Evolutionary conservation across 2,888 invertebrate species (phyloP), one percentile per base, ranked within the genome.

Genomic region (Cryptus viduatorius): DNA sequence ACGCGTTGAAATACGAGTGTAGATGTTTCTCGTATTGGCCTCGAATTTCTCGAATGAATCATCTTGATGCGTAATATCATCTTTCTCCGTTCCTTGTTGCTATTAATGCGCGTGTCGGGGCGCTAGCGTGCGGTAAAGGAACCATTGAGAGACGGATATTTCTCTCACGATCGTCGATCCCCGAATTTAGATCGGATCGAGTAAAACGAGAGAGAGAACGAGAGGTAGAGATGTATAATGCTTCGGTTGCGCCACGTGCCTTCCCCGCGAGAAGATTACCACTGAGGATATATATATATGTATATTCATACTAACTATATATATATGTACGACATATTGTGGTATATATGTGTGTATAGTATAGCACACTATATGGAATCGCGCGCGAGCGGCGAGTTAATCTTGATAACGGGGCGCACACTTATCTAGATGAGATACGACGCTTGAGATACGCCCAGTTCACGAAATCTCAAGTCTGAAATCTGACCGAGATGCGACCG

Each of bases 361-460:
- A 65, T 16, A 10, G 37, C 14, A 42, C 42, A 65, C 61, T 75
- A 37, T 64, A 75, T 73, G 59, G 16, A 56, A 59, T 5, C 44
- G 73, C 83, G 82, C 84, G 82, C 85, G 84, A 86, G 88, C 84
- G 84, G 87, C 87, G 89, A 89, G 90, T 88, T 90, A 89, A 93
- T 93, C 93, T 92, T 91, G 93, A 92, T 93, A 91, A 87, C 87
- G 84, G 84, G 69, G 87, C 87, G 85, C 86, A 88, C 90, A 85
- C 85, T 85, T 91, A 93, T 93, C 93, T 92, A 91, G 93, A 93
- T 93, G 92, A 93, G 93, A 93, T 93, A 92, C 88, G 89, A 85
- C 91, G 92, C 91, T 92, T 90, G 90, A 93, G 93, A 93, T 93
- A 92, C 91, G 90, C 90, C 90, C 89, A 79, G 71, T 80, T 84